A percentile compares a stretch with the other conserved stretches of the same genome.
Conservation (phyloP, 2,797 vertebrate genomes). For the Cygnus olor region DNA sequence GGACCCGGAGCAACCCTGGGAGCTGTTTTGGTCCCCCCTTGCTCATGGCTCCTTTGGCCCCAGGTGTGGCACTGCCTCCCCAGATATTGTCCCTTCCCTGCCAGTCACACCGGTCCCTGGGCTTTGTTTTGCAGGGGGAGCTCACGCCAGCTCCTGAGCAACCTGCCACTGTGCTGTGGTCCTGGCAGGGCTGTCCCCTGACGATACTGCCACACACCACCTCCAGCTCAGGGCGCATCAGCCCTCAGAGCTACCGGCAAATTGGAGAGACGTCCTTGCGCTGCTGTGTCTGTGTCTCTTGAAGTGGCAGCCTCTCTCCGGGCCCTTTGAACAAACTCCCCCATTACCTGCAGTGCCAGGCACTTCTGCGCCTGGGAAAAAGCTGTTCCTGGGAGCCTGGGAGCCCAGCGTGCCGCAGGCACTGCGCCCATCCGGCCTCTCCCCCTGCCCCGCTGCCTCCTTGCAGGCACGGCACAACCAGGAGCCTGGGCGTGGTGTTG, state of each 20-base stretch:
- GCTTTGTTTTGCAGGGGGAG: neutral
- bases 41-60: neutral
- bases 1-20: neutral
- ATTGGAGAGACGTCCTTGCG: neutral
- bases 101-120: neutral
- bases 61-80: neutral
- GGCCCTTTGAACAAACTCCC: neutral
- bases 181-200: neutral
- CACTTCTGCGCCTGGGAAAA: neutral
- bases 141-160: neutral
- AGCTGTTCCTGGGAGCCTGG: neutral
- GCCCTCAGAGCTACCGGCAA: neutral
- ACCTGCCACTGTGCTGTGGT: neutral
- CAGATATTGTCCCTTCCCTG: neutral
- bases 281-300: neutral
- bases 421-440: neutral
- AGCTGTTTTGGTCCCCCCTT: neutral
- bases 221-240: neutral
- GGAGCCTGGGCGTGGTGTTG: constrained; percentile 4
- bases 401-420: neutral
- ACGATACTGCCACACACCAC: fast-evolving
- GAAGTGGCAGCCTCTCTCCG: neutral
- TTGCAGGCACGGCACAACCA: neutral
- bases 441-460: neutral
- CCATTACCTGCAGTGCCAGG: neutral